phyloP scores from a whole-genome alignment of 1,140 invertebrate species.

The Ladona fulva region DNA sequence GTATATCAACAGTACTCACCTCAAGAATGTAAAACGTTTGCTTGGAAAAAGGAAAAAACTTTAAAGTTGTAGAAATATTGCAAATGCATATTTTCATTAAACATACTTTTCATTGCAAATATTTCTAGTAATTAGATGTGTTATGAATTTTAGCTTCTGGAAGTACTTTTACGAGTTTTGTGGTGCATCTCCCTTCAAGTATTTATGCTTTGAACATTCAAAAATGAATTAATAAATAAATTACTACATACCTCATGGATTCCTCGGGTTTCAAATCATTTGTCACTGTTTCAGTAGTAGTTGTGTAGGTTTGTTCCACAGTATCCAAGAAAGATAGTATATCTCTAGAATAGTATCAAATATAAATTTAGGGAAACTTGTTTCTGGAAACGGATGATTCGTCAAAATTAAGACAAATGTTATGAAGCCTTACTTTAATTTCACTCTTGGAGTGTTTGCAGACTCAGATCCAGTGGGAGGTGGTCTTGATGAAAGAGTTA shows the following conservation, averaged over 20 bases:
- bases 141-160: background rate
- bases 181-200: background rate
- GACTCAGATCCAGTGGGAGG: background rate
- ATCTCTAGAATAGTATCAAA: background rate
- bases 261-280: background rate
- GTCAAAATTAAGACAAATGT: background rate
- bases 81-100: no score
- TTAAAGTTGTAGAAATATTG: no score
- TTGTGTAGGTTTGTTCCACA: background rate
- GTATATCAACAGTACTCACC: no score
- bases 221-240: background rate
- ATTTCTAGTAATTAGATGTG: background rate
- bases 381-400: background rate
- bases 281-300: background rate
- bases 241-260: background rate
- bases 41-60: no score
- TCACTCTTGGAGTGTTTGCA: background rate
- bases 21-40: no score
- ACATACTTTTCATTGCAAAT: no score
- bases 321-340: background rate
- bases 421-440: background rate
- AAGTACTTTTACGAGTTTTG: background rate
- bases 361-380: background rate
- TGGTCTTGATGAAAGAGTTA: background rate
- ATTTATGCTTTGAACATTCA: background rate